A percentile compares a stretch with the other conserved stretches of the same genome.
Evolutionary conservation across 1,140 invertebrate genomes (phyloP).

Genomic region (Temnothorax nylanderi): DNA sequence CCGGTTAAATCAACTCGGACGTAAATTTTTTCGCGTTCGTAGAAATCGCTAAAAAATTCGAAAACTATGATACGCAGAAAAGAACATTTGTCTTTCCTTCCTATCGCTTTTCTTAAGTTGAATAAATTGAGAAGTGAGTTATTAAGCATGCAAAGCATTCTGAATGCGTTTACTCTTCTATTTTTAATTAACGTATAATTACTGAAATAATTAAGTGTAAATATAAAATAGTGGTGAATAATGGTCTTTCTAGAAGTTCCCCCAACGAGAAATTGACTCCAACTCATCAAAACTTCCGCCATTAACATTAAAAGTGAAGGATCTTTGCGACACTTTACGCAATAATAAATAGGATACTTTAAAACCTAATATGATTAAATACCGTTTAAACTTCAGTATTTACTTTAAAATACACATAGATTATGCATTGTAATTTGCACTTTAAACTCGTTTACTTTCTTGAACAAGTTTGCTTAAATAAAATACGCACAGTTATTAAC

Average conservation of each 20-base stretch:
- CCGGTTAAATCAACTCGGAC: background rate
- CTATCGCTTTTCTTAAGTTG: background rate
- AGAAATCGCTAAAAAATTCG: background rate
- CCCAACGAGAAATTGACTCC: background rate
- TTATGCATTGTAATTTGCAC: background rate
- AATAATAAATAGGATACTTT: background rate
- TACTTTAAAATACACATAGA: background rate
- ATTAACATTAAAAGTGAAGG: constrained; percentile 18
- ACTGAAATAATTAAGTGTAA: constrained; percentile 16
- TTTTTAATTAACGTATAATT: constrained; percentile 9
- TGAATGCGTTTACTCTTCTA: background rate
- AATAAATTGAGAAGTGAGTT: background rate
- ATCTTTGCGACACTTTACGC: background rate
- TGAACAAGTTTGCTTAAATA: background rate
- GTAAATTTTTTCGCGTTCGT: background rate
- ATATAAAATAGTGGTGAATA: constrained; percentile 10
- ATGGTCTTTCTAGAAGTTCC: background rate
- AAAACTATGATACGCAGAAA: background rate
- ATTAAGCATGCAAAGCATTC: background rate
- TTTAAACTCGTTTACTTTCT: background rate
- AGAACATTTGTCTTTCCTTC: background rate
- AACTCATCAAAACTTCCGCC: background rate
- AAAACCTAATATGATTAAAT: background rate
- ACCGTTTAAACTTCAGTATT: background rate
- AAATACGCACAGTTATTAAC: background rate